A percentile compares a stretch with the other conserved stretches of the same genome.
Conservation (phyloP, 2,888 invertebrate species). For the Eurytoma californica region DNA sequence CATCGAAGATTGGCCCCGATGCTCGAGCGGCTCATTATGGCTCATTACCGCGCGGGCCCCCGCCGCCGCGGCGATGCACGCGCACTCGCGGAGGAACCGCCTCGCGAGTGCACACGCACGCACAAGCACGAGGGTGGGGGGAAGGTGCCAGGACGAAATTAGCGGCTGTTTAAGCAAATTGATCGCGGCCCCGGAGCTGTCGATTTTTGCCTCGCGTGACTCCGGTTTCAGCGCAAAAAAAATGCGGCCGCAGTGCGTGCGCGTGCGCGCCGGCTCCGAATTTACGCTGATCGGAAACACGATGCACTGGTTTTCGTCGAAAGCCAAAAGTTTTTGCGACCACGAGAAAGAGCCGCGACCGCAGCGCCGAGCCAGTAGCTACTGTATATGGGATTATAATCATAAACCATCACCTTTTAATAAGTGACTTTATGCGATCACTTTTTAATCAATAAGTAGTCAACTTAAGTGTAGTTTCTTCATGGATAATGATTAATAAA, state of each 20-base stretch:
- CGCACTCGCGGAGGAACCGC: neutral
- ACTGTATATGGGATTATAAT: too few species aligned
- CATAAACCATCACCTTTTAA: too few species aligned
- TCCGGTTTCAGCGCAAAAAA: neutral
- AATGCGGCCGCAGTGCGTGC: neutral
- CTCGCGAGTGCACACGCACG: neutral
- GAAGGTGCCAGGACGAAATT: conserved; percentile 67
- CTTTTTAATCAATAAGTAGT: too few species aligned
- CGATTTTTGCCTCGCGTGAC: conserved; percentile 61
- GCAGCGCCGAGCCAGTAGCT: too few species aligned
- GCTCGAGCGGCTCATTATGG: conserved; percentile 69
- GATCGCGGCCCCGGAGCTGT: conserved; percentile 65
- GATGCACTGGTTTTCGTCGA: conserved; percentile 47
- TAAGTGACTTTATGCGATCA: too few species aligned
- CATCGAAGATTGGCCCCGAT: conserved; percentile 50
- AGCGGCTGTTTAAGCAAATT: conserved; percentile 72
- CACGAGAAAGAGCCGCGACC: too few species aligned
- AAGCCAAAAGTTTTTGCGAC: neutral
- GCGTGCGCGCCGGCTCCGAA: conserved; percentile 3
- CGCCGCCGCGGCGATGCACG: conserved; percentile 15
- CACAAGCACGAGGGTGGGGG: conserved; percentile 10
- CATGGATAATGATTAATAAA: too few species aligned
- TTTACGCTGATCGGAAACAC: conserved; percentile 53
- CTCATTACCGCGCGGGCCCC: conserved; percentile 73
- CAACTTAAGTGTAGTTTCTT: too few species aligned